phyloP scores from a whole-genome alignment of 2,888 invertebrate species.

The Pandemis corylana region DNA sequence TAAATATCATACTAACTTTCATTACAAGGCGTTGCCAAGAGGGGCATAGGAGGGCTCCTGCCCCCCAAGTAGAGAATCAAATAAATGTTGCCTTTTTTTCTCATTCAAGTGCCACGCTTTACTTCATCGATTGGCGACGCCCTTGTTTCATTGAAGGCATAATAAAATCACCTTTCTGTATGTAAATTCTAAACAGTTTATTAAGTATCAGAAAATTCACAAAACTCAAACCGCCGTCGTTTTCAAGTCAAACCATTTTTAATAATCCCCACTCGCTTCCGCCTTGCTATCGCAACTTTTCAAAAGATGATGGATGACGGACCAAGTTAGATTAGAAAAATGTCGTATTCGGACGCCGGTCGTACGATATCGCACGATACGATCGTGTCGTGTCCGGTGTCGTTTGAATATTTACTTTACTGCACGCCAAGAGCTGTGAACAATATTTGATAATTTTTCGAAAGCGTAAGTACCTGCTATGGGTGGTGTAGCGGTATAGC shows the following conservation, averaged over 20 bases:
- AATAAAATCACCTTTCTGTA: not conserved
- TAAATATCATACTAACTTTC: too few species aligned
- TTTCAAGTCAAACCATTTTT: slow-evolving; percentile 35
- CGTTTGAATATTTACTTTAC: slow-evolving; percentile 17
- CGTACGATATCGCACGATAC: slow-evolving; percentile 17
- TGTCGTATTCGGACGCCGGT: slow-evolving; percentile 27
- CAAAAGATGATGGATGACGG: slow-evolving; percentile 40
- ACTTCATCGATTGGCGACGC: too few species aligned
- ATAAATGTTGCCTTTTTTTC: too few species aligned
- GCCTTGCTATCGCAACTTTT: slow-evolving; percentile 36
- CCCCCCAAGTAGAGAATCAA: too few species aligned
- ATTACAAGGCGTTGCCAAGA: too few species aligned
- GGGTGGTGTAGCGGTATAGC: too few species aligned
- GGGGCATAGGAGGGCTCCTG: too few species aligned
- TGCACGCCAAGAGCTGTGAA: not conserved
- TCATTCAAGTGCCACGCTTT: too few species aligned
- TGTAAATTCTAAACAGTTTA: not conserved
- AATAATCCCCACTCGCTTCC: slow-evolving; percentile 30
- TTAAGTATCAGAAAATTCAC: not conserved
- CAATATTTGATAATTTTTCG: not conserved
- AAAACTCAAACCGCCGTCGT: slow-evolving; percentile 1
- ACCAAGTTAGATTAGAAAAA: slow-evolving; percentile 41
- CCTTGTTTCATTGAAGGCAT: not conserved
- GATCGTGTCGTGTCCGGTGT: slow-evolving; percentile 12
- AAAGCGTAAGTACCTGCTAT: too few species aligned